phyloP scores from a whole-genome alignment of 2,888 invertebrate genomes.

The Nycteola revayana region DNA sequence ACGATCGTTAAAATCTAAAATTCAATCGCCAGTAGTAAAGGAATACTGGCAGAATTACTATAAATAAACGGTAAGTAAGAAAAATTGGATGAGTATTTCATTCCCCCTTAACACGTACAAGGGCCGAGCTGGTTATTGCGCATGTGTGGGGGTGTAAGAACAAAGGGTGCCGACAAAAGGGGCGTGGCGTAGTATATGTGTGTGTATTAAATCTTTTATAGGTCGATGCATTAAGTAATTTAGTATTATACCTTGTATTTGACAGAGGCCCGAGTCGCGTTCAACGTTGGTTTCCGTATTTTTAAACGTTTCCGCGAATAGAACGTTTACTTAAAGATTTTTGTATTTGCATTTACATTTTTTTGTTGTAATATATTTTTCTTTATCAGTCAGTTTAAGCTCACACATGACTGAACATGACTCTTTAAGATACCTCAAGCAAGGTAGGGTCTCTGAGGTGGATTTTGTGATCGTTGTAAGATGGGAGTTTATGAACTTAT shows the following conservation, averaged over 20 bases:
- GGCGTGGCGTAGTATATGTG: constrained; percentile 61
- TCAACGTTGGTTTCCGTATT: constrained; percentile 21
- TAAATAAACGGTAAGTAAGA: constrained; percentile 66
- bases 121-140: constrained; percentile 37
- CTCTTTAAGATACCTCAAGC: no score
- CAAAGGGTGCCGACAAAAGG: constrained; percentile 50
- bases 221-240: constrained; percentile 80
- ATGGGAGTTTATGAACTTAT: no score
- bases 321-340: constrained; percentile 7
- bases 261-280: constrained; percentile 44
- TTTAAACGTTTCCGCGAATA: constrained; percentile 26
- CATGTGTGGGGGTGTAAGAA: constrained; percentile 59
- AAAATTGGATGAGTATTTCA: constrained; percentile 64
- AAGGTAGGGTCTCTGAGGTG: no score
- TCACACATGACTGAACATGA: no score
- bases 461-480: no score
- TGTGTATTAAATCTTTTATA: constrained; percentile 77
- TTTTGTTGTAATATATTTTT: no score
- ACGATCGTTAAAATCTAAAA: constrained; percentile 45
- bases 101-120: constrained; percentile 52
- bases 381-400: no score
- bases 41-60: constrained; percentile 37
- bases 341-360: no score
- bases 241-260: constrained; percentile 76
- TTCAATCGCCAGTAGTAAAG: constrained; percentile 39